Percentiles rank a stretch among this genome's conserved stretches.
phyloP scores from a whole-genome alignment of 2,888 invertebrate species.

The Drosophila greeni region DNA sequence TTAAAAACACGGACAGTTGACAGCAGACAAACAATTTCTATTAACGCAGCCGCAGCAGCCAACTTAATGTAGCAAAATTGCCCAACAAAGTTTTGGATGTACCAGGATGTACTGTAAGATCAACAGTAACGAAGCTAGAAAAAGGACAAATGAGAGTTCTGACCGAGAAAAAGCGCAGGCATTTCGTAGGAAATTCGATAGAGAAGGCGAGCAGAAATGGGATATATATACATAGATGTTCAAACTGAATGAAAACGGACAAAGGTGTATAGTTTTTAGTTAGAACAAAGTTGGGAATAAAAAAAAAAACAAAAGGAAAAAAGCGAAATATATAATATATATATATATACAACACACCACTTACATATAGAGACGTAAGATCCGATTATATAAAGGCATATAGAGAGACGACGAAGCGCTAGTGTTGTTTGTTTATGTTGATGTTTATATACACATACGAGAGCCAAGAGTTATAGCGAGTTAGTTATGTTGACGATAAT shows the following conservation, averaged over 20 bases:
- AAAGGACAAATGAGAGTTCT: constrained; percentile 6
- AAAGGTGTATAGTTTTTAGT: constrained; percentile 69
- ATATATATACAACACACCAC: constrained; percentile 32
- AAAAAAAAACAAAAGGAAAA: constrained; percentile 29
- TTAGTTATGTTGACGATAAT: constrained; percentile 71
- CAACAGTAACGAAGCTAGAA: constrained; percentile 9
- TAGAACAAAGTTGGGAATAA: constrained; percentile 64
- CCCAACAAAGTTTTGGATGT: constrained; percentile 38
- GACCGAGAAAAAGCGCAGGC: constrained; percentile 1
- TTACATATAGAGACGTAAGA: constrained; percentile 33
- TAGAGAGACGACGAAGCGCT: constrained; percentile 45
- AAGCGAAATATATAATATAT: constrained; percentile 28
- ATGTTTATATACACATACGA: constrained; percentile 60
- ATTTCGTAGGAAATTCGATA: constrained; percentile 22
- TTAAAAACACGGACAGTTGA: constrained; percentile 13
- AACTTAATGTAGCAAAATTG: constrained; percentile 49
- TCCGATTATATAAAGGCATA: constrained; percentile 18
- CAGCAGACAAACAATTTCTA: constrained; percentile 13
- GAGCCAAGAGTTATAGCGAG: constrained; percentile 66
- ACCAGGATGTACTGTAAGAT: constrained; percentile 12
- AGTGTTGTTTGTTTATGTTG: constrained; percentile 72
- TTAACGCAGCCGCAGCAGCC: constrained; percentile 47
- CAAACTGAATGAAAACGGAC: constrained; percentile 36
- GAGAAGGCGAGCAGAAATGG: background rate
- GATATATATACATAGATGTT: constrained; percentile 27